Evolutionary conservation across 2,113 vertebrate species (phyloP), one percentile per base, ranked within the genome.

Genomic region (Regulus satrapa): DNA sequence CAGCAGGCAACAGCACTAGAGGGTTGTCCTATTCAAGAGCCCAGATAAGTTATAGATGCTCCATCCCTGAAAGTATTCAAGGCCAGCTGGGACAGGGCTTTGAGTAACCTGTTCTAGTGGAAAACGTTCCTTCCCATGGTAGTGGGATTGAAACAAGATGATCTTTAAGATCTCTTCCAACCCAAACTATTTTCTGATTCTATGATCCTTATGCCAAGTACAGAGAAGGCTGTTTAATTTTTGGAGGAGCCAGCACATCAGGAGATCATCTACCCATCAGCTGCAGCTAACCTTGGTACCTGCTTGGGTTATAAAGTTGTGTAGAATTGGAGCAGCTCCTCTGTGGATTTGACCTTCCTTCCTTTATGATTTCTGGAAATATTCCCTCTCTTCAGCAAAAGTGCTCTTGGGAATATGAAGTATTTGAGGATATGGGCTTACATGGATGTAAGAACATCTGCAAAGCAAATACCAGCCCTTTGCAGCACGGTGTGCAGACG

Each of bases 401-500:
- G 46, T 26, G 54, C 58, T 68, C 18, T 61, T 73, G 71, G 78
- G 78, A 85, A 34, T 76, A 26, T 38, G 67, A 83, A 58, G 58
- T 82, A 18, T 58, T 79, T 3, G 0, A 63, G 46, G 51, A 62
- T 62, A 54, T 0, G 4, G 72, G 25, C 72, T 28, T 94, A 25
- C 0, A 1, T 66, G 67, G 73, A 58, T 76, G 28, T 79, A 45
- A 85, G 49, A 11, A 41, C 6, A 0, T 1, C 1, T 4, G 77
- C 79, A 87, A 75, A 89, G 28, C 1, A 12, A 87, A 10, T 19
- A 55, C 75, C 87, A 78, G 66, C 58, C 45, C 36, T 24, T 71
- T 0, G 0, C 26, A 67, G 82, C 2, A 0, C 0, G 0, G 52
- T 0, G 0, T 67, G 41, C 88, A 82, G 88, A 73, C 79, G 82